Base-by-base conservation (phyloP, 2,888 invertebrate species). In the Iselma pallidipennis region DNA sequence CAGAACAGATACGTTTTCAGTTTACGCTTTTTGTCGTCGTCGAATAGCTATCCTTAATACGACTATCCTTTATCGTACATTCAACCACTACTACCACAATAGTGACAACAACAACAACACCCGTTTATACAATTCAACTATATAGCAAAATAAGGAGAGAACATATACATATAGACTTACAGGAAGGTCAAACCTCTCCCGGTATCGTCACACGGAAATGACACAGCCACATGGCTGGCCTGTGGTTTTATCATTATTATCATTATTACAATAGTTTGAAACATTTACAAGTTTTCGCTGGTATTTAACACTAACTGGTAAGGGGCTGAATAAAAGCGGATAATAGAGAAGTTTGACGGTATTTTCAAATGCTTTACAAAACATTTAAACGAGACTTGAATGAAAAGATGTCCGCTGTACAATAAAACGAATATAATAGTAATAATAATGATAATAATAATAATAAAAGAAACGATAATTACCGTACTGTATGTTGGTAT, bases 201-300 rank as follows among this genome's bases (percentile, higher is more conserved):
- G 21, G 21, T n/a, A 45, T 23, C 23, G 45, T 23, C 45, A 23
- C 23, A 45, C 45, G 45, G 45, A 45, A 45, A 45, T 45, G 45
- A 45, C 45, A 45, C 12, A 45, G 21, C 45, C 45, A 45, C 3
- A 23, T 45, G 45, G 21, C 21, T n/a, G 12, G 45, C 23, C 23
- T 45, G 23, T 23, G 23, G 45, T 45, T 45, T 45, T 45, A 45
- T 45, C 45, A 45, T 45, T 45, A 45, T n/a, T 21, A 45, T 45
- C 45, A 45, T 45, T 23, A 37, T 16, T 14, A 12, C 45, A 45
- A 23, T 45, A 45, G 23, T 45, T 21, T 10, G 21, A 45, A 23
- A 45, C 21, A 45, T 45, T 45, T 23, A 19, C 23, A 45, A 45
- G 21, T 45, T 45, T 21, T 45, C 21, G 45, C 23, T 23, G 23